These are phyloP conservation scores for Diabrotica undecimpunctata DNA, from an alignment of 1,140 invertebrate species.

Conservation along the genomic window DNA sequence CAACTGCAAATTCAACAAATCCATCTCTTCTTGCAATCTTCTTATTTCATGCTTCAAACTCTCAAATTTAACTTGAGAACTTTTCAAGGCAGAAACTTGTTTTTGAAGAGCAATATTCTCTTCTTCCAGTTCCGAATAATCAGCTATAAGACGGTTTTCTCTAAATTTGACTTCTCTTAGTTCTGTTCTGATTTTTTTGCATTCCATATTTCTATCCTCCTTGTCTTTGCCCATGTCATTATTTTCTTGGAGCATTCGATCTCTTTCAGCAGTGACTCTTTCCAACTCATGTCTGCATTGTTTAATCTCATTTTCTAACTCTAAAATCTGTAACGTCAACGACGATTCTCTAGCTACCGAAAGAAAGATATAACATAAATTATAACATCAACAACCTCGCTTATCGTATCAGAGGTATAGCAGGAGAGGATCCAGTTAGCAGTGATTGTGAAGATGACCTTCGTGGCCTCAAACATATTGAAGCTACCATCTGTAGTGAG, in stretches of 20 bases:
- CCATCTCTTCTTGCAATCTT: slow-evolving; percentile 82
- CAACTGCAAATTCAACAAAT: slow-evolving; percentile 80
- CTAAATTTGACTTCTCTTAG: slow-evolving; percentile 86
- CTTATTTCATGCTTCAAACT: slow-evolving; percentile 95
- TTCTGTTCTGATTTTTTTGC: slow-evolving; percentile 73
- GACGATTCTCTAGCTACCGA: slow-evolving; percentile 91
- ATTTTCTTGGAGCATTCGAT: slow-evolving; percentile 70
- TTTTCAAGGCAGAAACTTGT: slow-evolving; percentile 87
- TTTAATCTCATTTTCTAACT: slow-evolving; percentile 87
- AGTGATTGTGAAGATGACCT: slow-evolving; percentile 81
- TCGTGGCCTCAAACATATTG: slow-evolving; percentile 69
- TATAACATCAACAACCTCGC: slow-evolving; percentile 88
- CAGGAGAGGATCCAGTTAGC: slow-evolving; percentile 53
- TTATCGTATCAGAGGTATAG: slow-evolving; percentile 75
- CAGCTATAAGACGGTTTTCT: slow-evolving; percentile 84
- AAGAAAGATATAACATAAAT: too few relatives aligned
- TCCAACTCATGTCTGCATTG: slow-evolving; percentile 78
- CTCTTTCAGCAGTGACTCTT: slow-evolving; percentile 69
- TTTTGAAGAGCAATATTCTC: slow-evolving; percentile 98
- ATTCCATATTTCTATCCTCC: slow-evolving; percentile 74
- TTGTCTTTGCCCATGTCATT: slow-evolving; percentile 74
- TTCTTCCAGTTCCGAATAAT: slow-evolving; percentile 96
- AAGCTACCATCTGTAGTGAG: slow-evolving; percentile 64
- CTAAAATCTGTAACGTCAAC: slow-evolving; percentile 82
- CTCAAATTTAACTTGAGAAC: slow-evolving; percentile 95